A percentile compares a stretch with the other conserved stretches of the same genome.
These are phyloP conservation scores for Axea sp. DNA, from an alignment of 2,888 invertebrate genomes.

Conservation along the genomic window DNA sequence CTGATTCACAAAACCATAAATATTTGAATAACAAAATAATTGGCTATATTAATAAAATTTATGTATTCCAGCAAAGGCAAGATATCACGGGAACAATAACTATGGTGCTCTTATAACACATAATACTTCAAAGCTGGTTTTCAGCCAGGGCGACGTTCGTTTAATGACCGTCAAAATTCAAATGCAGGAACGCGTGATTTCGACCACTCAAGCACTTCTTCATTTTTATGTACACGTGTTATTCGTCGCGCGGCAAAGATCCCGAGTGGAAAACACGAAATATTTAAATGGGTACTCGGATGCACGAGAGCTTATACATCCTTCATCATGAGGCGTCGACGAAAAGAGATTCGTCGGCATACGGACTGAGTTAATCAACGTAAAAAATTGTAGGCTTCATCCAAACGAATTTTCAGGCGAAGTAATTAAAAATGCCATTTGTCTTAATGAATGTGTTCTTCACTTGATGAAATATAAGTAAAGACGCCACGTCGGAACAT, in stretches of 20 bases:
- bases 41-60: too few relatives aligned
- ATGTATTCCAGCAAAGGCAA: too few relatives aligned
- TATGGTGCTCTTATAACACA: too few relatives aligned
- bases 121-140: too few relatives aligned
- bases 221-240: conserved; percentile 36
- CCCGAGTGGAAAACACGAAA: conserved; percentile 7
- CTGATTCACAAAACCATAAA: too few relatives aligned
- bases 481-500: too few relatives aligned
- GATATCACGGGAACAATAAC: too few relatives aligned
- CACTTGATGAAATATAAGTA: conserved; percentile 1
- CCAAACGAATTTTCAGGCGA: conserved; percentile 15
- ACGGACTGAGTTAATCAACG: conserved; percentile 31
- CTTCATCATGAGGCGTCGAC: conserved; percentile 30
- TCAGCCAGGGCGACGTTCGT: conserved; percentile 58
- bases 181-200: conserved; percentile 51
- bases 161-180: conserved; percentile 64
- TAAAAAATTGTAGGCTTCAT: conserved; percentile 23
- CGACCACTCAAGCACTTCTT: conserved; percentile 25
- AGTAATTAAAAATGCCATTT: conserved; percentile 32
- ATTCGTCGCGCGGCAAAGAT: conserved; percentile 21
- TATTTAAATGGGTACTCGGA: conserved; percentile 36
- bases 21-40: too few relatives aligned
- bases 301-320: conserved; percentile 20
- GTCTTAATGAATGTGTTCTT: conserved; percentile 12
- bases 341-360: conserved; percentile 11